These are phyloP conservation scores for Callosobruchus maculatus DNA, from an alignment of 2,888 invertebrate species.

Conservation along the genomic window DNA sequence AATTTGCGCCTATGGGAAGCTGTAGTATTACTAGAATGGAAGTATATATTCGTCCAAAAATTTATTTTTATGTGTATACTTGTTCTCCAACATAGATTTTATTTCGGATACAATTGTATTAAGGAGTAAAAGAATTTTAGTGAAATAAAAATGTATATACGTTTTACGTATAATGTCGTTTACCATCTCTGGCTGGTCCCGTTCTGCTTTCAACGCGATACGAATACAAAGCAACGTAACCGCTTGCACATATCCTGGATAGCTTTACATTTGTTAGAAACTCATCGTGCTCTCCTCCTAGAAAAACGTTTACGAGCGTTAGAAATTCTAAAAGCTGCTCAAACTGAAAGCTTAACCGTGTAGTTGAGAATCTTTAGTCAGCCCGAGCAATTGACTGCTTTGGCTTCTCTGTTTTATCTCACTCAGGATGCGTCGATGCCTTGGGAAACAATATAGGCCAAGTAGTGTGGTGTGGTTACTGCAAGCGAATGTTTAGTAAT, in stretches of 20 bases:
- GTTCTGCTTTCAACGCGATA: not conserved
- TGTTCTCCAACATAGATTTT: too few species aligned
- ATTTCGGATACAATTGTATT: too few species aligned
- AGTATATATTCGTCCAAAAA: too few species aligned
- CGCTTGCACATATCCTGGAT: not conserved
- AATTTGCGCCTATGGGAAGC: too few species aligned
- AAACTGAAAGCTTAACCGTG: slow-evolving; percentile 20
- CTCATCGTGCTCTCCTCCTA: not conserved
- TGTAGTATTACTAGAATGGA: too few species aligned
- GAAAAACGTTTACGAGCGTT: not conserved
- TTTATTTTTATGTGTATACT: too few species aligned
- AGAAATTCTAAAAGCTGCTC: not conserved
- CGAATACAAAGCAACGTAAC: not conserved
- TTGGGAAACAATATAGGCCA: not conserved
- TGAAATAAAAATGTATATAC: too few species aligned
- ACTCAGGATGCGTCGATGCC: not conserved
- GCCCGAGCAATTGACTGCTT: slow-evolving; percentile 11
- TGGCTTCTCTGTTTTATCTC: slow-evolving; percentile 9
- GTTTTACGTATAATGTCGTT: too few species aligned
- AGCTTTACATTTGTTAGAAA: not conserved
- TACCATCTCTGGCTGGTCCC: too few species aligned
- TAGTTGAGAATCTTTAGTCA: slow-evolving; percentile 17
- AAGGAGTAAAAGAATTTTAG: too few species aligned
- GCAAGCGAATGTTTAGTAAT: too few species aligned
- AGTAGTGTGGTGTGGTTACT: not conserved